Base-by-base conservation (phyloP, 1,140 invertebrate species). In the Nilaparvata lugens region DNA sequence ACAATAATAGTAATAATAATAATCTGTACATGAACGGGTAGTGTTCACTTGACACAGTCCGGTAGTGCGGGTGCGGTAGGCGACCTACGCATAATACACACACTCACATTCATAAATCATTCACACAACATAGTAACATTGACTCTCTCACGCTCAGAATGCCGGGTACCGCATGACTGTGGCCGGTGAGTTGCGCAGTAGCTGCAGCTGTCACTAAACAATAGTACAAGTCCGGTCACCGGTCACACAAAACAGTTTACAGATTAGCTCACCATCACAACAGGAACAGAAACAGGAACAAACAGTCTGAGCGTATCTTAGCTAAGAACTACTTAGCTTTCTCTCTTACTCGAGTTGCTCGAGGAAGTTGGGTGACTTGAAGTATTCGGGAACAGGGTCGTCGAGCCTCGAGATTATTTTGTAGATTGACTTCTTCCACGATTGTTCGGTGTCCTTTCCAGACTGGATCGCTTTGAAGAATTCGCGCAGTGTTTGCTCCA, bases 341-440 rank as follows among this genome's bases (percentile, higher is more conserved):
- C 13, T 56, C n/a, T 19, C 40, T 55, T 86, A 95, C 83, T 96
- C 95, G 65, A 99, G 84, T 77, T 97, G 94, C 76, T 98, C 95
- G 75, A 99, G 86, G 81, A 99, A 99, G 81, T 98, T 96, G 45
- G 95, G 93, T 66, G 92, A 93, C 78, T 99, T 98, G 85, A 99
- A 99, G 81, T 97, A 98, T 74, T 99, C 97, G 60, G 97, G 97
- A 64, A 99, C 93, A 42, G 89, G 87, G 75, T 99, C 96, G 78
- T 99, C 97, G 77, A 99, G 82, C 73, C 97, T 86, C 65, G 95
- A 96, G 73, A 99, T 99, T 67, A 99, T 88, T 79, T 99, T 99
- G 83, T 99, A 99, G 76, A 99, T 99, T 66, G 93, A 89, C 76
- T 99, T 99, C 81, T 99, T 99, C 97, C 97, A 99, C 63, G 95